phyloP scores from a whole-genome alignment of 1,140 invertebrate genomes.

The Procambarus clarkii region DNA sequence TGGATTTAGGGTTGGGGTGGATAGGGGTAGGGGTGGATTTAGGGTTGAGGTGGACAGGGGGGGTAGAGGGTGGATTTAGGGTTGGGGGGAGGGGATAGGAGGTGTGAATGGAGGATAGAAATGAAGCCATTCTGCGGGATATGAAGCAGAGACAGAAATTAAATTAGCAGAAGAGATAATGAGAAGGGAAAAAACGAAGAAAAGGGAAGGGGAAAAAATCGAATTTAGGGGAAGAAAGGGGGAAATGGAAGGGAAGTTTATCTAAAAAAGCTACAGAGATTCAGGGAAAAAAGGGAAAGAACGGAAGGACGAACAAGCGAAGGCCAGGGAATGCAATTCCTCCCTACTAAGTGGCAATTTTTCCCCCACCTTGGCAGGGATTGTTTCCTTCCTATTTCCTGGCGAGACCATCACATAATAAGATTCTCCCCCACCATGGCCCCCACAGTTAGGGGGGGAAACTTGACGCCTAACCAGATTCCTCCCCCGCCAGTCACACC shows the following conservation, averaged over 20 bases:
- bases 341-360: conserved; percentile 49
- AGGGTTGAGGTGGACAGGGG: neutral
- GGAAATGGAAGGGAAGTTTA: neutral
- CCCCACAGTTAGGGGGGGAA: neutral
- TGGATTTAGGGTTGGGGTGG: neutral
- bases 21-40: neutral
- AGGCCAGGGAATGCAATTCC: neutral
- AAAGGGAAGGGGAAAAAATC: neutral
- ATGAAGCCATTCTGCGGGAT: neutral
- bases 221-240: neutral
- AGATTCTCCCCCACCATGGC: neutral
- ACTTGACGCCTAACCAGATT: neutral
- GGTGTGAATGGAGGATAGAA: neutral
- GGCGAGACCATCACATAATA: neutral
- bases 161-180: neutral
- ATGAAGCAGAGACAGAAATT: neutral
- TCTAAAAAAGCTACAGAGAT: neutral
- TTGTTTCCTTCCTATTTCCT: conserved; percentile 49
- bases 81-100: neutral
- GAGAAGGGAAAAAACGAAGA: neutral
- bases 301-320: neutral
- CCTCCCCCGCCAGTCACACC: neutral
- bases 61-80: neutral
- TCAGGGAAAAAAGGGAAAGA: neutral
- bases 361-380: neutral